These are phyloP conservation scores for Drosophila kepulauana DNA, from an alignment of 1,140 invertebrate species.

Conservation along the genomic window DNA sequence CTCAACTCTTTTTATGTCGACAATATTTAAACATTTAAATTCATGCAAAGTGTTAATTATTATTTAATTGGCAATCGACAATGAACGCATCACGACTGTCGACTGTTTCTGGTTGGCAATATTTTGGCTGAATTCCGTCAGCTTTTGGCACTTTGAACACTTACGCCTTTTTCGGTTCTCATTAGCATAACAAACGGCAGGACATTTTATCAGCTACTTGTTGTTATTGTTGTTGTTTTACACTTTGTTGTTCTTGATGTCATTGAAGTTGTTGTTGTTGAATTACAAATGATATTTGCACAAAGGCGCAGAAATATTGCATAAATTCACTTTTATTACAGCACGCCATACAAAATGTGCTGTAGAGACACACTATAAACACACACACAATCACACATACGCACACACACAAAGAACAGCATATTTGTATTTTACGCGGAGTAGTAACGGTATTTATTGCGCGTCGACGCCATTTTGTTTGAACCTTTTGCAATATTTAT, in stretches of 20 bases:
- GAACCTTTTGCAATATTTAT: slow-evolving; percentile 83
- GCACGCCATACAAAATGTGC: slow-evolving; percentile 19
- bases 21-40: slow-evolving; percentile 14
- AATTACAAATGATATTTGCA: slow-evolving; percentile 79
- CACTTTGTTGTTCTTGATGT: slow-evolving; percentile 21
- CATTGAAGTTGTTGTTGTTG: slow-evolving; percentile 20
- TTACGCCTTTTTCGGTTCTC: slow-evolving; percentile 57
- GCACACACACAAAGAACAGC: neutral
- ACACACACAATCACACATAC: slow-evolving; percentile 19
- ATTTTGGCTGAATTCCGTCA: slow-evolving; percentile 38
- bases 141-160: slow-evolving; percentile 33
- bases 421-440: slow-evolving; percentile 1
- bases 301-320: slow-evolving; percentile 82
- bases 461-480: slow-evolving; percentile 83
- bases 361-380: slow-evolving; percentile 21
- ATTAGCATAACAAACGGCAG: slow-evolving; percentile 78
- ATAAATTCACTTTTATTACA: slow-evolving; percentile 84
- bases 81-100: neutral
- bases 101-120: slow-evolving; percentile 12
- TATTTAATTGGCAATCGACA: slow-evolving; percentile 30
- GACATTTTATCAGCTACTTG: slow-evolving; percentile 45
- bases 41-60: slow-evolving; percentile 23
- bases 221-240: slow-evolving; percentile 7
- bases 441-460: slow-evolving; percentile 74
- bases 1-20: neutral